Conservation (phyloP, 2,888 invertebrate species). For the Polyommatus iphigenia region DNA sequence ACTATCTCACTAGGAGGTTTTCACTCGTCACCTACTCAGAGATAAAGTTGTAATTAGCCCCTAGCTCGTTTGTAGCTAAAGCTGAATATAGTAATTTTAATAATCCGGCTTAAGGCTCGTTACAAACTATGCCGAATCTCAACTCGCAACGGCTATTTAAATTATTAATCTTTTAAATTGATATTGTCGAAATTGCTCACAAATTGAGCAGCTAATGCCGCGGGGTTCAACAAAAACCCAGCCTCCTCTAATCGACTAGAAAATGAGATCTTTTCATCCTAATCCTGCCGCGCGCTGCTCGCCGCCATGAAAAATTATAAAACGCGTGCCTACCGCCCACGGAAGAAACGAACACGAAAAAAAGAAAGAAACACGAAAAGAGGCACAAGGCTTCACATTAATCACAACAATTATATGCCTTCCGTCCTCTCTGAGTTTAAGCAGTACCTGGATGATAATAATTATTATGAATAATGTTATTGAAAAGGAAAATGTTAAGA, state of each 20-base stretch:
- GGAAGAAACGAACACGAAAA: too few species aligned
- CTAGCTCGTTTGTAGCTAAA: neutral
- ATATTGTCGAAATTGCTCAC: neutral
- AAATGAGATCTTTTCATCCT: neutral
- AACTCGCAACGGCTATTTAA: neutral
- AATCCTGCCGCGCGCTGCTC: neutral
- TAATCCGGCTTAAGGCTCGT: neutral
- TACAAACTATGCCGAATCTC: neutral
- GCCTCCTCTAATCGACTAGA: neutral
- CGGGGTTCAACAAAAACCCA: neutral
- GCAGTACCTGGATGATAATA: too few species aligned
- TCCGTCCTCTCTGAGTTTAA: too few species aligned
- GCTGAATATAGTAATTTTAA: neutral
- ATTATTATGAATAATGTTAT: too few species aligned
- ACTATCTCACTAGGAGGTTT: too few species aligned
- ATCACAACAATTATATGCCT: too few species aligned
- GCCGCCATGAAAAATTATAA: neutral
- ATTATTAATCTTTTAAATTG: conserved; percentile 12
- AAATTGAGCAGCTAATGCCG: conserved; percentile 9
- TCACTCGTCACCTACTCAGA: too few species aligned
- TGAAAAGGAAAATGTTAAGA: too few species aligned
- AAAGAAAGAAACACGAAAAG: neutral
- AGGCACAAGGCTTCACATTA: neutral
- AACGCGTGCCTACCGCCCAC: neutral
- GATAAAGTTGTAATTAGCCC: too few species aligned